phyloP scores from a whole-genome alignment of 2,797 vertebrate species.

The Spheniscus humboldti region DNA sequence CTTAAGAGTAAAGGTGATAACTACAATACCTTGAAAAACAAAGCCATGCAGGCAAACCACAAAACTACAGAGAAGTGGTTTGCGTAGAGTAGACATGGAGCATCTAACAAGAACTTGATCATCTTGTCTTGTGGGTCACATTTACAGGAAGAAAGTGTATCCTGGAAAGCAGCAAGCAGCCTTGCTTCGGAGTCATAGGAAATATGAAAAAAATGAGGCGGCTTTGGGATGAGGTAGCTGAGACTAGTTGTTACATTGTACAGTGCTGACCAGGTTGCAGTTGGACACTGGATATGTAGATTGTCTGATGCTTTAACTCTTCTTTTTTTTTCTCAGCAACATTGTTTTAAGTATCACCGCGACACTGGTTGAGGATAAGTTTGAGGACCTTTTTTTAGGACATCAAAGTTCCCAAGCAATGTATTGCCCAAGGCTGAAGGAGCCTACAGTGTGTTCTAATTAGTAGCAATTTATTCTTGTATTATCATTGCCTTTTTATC shows the following conservation, averaged over 20 bases:
- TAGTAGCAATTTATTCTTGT: not conserved
- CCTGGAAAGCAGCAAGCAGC: not conserved
- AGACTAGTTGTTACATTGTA: not conserved
- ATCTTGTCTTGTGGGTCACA: not conserved
- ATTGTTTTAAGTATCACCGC: not conserved
- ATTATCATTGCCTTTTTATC: not conserved
- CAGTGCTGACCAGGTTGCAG: not conserved
- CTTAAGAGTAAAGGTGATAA: not conserved
- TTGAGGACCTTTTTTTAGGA: not conserved
- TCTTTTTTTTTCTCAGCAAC: not conserved
- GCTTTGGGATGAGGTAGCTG: not conserved
- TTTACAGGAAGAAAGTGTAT: not conserved
- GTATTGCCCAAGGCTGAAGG: not conserved
- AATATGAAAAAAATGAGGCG: not conserved
- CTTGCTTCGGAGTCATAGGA: not conserved
- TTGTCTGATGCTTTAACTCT: not conserved
- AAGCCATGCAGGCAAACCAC: not conserved
- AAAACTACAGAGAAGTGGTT: not conserved
- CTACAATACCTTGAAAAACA: not conserved
- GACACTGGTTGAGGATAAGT: not conserved
- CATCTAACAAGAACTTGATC: not conserved
- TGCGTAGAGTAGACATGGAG: not conserved
- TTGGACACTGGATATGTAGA: not conserved
- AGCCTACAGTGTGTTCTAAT: not conserved
- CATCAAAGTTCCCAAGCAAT: not conserved